Percentiles rank a stretch among this genome's conserved stretches.
phyloP scores from a whole-genome alignment of 2,888 invertebrate species.

The Crematogaster levior region DNA sequence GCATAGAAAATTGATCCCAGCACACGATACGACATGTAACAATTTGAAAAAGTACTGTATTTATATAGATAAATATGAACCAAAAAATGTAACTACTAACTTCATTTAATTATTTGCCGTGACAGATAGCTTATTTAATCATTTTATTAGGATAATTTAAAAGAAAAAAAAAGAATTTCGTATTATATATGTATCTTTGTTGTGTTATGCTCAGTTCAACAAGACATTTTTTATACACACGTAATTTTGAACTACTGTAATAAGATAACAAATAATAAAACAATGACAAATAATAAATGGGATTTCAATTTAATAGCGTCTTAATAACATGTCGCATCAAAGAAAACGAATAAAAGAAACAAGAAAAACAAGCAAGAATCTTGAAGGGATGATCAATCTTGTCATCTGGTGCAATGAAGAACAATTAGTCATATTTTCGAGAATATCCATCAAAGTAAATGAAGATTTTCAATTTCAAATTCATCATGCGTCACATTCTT shows the following conservation, averaged over 20 bases:
- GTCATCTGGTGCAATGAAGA: slow-evolving; percentile 50
- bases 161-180: background rate
- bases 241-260: background rate
- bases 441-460: slow-evolving; percentile 40
- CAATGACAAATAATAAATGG: background rate
- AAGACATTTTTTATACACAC: background rate
- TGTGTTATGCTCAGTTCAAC: background rate
- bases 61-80: background rate
- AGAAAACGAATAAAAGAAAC: background rate
- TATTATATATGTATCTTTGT: background rate
- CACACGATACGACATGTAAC: background rate
- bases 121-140: too few relatives aligned
- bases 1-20: background rate
- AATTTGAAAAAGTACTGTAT: background rate
- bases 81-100: background rate
- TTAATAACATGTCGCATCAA: background rate
- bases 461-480: slow-evolving; percentile 34
- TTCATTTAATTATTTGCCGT: background rate
- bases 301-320: slow-evolving; percentile 4
- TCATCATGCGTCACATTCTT: slow-evolving; percentile 19
- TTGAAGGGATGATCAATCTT: slow-evolving; percentile 45
- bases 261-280: background rate
- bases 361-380: background rate
- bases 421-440: slow-evolving; percentile 56
- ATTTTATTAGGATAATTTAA: background rate